Percentiles rank a stretch among this genome's conserved stretches.
phyloP scores from a whole-genome alignment of 2,113 vertebrate genomes.

The Crotalus horridus region DNA sequence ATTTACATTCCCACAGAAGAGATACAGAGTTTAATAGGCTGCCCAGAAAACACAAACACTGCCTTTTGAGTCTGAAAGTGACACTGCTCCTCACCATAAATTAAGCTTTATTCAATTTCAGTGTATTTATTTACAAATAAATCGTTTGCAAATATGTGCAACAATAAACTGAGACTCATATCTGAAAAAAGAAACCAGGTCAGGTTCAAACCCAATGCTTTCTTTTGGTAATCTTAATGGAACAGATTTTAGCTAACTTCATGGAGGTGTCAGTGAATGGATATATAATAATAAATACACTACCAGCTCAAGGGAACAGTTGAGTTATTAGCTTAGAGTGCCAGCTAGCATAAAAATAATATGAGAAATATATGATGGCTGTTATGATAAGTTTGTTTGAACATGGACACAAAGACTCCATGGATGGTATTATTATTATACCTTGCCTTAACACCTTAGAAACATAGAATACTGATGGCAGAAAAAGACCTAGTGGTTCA shows the following conservation, averaged over 20 bases:
- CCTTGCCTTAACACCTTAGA: not conserved
- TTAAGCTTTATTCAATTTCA: not conserved
- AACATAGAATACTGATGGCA: not conserved
- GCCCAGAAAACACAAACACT: not conserved
- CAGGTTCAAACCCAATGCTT: too few relatives aligned
- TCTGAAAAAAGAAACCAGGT: not conserved
- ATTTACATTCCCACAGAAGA: too few relatives aligned
- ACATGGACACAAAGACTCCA: not conserved
- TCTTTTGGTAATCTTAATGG: too few relatives aligned
- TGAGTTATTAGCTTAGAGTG: not conserved
- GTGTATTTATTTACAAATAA: not conserved
- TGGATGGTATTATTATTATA: not conserved
- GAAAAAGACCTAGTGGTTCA: not conserved
- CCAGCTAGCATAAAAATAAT: not conserved
- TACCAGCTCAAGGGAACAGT: not conserved
- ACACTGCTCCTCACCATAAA: not conserved
- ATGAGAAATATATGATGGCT: not conserved
- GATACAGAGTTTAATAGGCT: not conserved
- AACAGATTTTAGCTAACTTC: too few relatives aligned
- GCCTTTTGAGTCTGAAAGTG: not conserved
- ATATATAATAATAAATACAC: not conserved
- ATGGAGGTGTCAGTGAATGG: not conserved
- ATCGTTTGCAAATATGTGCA: not conserved
- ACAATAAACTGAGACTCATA: not conserved
- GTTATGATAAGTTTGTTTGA: not conserved